Base-by-base conservation (phyloP, 2,888 invertebrate genomes). In the Lydus trimaculatus region DNA sequence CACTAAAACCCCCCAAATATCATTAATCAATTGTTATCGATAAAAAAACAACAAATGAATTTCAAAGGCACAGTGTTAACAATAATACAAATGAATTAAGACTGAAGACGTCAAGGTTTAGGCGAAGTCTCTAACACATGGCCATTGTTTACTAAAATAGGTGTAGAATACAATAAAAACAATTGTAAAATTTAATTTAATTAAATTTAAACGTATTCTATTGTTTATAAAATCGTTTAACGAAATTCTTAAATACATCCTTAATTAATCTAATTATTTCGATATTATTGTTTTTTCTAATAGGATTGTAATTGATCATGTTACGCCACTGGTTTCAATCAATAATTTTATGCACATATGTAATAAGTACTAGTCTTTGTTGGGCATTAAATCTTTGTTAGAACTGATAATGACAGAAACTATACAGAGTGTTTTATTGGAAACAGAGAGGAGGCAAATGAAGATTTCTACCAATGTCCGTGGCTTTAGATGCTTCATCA, bases 111-210 rank as follows among this genome's bases (percentile, higher is more conserved):
- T 60, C 36, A 60, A 60, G 33, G 31, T 8, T n/a, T 20, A 48
- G 48, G 20, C 31, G n/a, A 31, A 31, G 17, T 60, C 61, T 31
- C 52, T 39, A 25, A 31, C 31, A 52, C 52, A 62, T 31, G 48
- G 58, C 33, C 31, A 64, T 67, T 67, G 67, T 67, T 60, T 61
- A 67, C 64, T 67, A 39, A 61, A 67, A 67, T 67, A 67, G 60
- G 31, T 60, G 60, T 60, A 31, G 60, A 60, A 31, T 31, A 33
- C 36, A 11, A 31, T 28, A 33, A 8, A 5, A 20, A n/a, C 33
- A 60, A 31, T 36, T 15, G 20, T 60, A n/a, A n/a, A n/a, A 31
- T 17, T 59, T 59, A 31, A 59, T 28, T 28, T 9, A 9, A 59
- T 59, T 31, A 13, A 58, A 9, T n/a, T n/a, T n/a, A n/a, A n/a